phyloP scores from a whole-genome alignment of 2,797 vertebrate species.

The Ispidina lecontei region DNA sequence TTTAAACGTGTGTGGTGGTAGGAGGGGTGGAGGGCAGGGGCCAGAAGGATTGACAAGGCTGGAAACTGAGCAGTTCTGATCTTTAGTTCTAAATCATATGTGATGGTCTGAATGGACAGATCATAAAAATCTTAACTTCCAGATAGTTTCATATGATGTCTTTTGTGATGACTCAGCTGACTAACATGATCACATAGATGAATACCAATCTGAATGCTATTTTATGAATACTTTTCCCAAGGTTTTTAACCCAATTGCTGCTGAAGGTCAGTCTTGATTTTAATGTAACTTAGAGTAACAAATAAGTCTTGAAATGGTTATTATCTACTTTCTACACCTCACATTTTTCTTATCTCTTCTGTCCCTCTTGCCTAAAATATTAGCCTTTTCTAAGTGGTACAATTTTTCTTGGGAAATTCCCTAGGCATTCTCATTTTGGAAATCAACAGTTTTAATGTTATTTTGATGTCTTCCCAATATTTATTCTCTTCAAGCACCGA shows the following conservation, averaged over 20 bases:
- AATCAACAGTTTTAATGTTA: neutral
- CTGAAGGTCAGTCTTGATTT: neutral
- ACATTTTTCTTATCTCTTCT: neutral
- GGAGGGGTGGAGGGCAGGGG: neutral
- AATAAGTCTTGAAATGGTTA: neutral
- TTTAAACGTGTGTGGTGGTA: neutral
- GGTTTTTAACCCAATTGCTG: constrained; percentile 4
- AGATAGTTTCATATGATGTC: neutral
- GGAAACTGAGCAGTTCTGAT: neutral
- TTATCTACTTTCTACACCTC: neutral
- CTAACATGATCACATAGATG: neutral
- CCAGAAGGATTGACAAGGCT: neutral
- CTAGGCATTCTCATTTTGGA: neutral
- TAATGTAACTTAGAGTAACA: neutral
- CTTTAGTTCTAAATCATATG: constrained; percentile 2
- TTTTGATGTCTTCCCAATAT: neutral
- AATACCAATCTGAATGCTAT: neutral
- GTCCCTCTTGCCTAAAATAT: neutral
- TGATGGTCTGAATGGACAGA: neutral
- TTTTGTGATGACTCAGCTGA: constrained; percentile 56
- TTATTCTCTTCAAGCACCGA: neutral
- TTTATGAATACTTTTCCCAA: neutral
- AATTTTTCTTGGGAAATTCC: neutral
- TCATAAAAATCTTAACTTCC: constrained; percentile 55
- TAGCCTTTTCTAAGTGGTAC: neutral